Evolutionary conservation across 1,140 invertebrate genomes (phyloP).

Genomic region (Adelges cooleyi): DNA sequence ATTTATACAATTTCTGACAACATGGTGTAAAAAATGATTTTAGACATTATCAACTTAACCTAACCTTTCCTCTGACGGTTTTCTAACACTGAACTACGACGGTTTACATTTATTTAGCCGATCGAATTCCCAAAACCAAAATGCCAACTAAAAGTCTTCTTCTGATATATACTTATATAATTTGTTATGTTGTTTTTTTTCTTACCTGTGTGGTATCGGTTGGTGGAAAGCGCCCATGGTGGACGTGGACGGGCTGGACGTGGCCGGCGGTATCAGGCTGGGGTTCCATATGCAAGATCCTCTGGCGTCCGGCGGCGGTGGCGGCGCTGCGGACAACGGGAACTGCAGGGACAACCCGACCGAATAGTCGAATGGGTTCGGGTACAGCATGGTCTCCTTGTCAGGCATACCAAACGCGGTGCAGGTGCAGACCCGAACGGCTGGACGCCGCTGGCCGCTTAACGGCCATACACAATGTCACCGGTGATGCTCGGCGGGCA

Average conservation of each 20-base stretch:
- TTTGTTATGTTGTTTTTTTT: not conserved
- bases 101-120: no score
- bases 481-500: not conserved
- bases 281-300: slow-evolving; percentile 25
- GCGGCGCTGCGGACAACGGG: slow-evolving; percentile 16
- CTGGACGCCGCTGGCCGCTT: not conserved
- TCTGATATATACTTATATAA: no score
- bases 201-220: slow-evolving; percentile 22
- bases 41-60: no score
- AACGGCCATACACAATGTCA: slow-evolving; percentile 13
- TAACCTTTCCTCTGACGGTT: no score
- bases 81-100: no score
- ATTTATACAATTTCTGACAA: no score
- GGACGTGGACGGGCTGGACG: slow-evolving; percentile 19
- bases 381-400: slow-evolving; percentile 22
- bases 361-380: slow-evolving; percentile 16
- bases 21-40: no score
- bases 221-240: slow-evolving; percentile 13
- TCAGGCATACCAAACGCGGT: slow-evolving; percentile 5
- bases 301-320: slow-evolving; percentile 14
- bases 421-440: not conserved
- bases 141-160: no score
- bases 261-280: slow-evolving; percentile 19
- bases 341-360: slow-evolving; percentile 19
- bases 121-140: no score